Evolutionary conservation across 2,113 vertebrate genomes (phyloP).

Genomic region (Nannospalax galili): DNA sequence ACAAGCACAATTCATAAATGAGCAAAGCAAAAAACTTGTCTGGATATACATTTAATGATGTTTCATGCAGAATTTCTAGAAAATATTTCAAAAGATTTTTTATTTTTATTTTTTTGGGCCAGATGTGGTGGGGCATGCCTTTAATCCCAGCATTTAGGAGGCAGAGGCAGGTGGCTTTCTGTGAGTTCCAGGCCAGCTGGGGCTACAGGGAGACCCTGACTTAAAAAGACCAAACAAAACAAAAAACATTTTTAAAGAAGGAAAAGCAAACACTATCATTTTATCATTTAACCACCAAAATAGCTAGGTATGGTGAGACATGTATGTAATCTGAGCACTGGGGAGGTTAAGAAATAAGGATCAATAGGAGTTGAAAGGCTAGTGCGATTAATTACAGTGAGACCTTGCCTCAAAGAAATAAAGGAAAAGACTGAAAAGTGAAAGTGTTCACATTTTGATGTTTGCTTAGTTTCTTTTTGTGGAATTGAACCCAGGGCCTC

Average conservation of each 20-base stretch:
- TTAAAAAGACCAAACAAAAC: no score
- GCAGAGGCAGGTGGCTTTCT: no score
- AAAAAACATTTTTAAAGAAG: background rate
- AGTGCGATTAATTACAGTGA: background rate
- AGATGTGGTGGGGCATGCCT: no score
- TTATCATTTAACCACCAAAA: background rate
- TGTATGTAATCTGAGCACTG: background rate
- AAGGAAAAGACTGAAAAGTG: background rate
- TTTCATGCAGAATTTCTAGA: background rate
- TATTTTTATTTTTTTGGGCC: no score
- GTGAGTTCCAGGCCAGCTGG: no score
- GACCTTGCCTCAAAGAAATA: no score
- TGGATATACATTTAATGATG: background rate
- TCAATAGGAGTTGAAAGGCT: background rate
- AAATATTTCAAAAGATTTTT: no score
- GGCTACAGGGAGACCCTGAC: no score
- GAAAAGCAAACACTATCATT: constrained; percentile 5
- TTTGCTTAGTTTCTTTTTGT: background rate
- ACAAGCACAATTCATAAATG: background rate
- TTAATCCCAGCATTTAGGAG: no score
- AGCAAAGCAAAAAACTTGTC: background rate
- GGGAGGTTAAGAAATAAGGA: no score
- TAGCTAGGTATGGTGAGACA: background rate
- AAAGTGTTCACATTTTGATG: background rate
- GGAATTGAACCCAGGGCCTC: background rate